phyloP scores from a whole-genome alignment of 2,797 vertebrate species.

The Enoplosus armatus region DNA sequence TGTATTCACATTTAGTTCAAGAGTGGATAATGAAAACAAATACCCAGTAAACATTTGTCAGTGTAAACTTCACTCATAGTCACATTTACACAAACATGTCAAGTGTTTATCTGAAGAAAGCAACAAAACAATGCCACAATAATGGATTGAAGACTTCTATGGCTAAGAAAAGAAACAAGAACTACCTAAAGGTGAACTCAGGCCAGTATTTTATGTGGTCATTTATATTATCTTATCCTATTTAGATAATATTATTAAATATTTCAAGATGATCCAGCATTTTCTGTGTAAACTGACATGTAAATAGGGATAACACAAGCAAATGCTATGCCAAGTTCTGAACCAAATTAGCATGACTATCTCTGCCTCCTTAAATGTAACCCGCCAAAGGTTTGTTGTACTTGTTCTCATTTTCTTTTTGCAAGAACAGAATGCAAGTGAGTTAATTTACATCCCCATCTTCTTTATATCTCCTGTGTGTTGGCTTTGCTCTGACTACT shows the following conservation, averaged over 20 bases:
- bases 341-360: neutral
- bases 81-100: constrained; percentile 23
- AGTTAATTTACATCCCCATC: constrained; percentile 21
- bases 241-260: too few species aligned
- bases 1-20: constrained; percentile 15
- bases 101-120: constrained; percentile 5
- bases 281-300: neutral
- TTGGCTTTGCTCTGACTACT: constrained; percentile 10
- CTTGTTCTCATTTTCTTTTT: constrained; percentile 15
- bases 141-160: neutral
- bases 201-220: neutral
- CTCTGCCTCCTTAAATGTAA: neutral
- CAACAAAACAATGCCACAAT: constrained; percentile 24
- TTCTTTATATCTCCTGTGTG: constrained; percentile 20
- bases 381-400: neutral
- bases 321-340: neutral
- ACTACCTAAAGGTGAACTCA: neutral
- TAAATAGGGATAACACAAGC: neutral
- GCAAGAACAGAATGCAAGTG: constrained; percentile 1
- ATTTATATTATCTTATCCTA: neutral
- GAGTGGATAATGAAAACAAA: neutral
- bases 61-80: constrained; percentile 18
- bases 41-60: constrained; percentile 7
- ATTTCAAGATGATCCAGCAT: neutral
- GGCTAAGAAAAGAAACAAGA: neutral